These are phyloP conservation scores for Isurus oxyrinchus DNA, from an alignment of 2,113 vertebrate species.

Conservation along the genomic window DNA sequence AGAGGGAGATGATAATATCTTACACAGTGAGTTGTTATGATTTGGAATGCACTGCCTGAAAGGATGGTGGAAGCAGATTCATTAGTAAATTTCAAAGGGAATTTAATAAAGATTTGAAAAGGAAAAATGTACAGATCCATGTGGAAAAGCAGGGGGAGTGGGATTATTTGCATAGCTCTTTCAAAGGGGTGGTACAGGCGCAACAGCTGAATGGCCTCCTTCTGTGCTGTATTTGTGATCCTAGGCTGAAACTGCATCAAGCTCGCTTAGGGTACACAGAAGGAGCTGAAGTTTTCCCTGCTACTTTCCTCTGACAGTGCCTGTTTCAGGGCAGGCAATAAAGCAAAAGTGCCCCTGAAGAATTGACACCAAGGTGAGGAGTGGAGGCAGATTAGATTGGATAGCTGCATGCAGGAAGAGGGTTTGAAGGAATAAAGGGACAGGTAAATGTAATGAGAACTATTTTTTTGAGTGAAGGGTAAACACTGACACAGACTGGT, in stretches of 20 bases:
- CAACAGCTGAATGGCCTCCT: no score
- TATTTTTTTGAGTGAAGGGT: not conserved
- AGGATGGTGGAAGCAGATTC: no score
- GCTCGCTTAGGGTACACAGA: not conserved
- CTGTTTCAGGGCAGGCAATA: not conserved
- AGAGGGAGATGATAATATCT: no score
- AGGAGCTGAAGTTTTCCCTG: not conserved
- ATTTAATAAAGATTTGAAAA: no score
- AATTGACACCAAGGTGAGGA: not conserved
- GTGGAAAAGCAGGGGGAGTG: no score
- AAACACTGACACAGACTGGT: not conserved
- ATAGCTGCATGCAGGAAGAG: not conserved
- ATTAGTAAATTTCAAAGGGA: no score
- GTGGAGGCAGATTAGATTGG: not conserved
- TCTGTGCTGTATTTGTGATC: no score
- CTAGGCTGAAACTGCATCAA: not conserved
- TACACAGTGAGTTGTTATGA: no score
- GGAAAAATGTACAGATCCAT: no score
- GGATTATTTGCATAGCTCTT: no score
- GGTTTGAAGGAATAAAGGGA: not conserved
- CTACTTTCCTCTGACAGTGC: not conserved
- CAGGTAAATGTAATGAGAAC: not conserved
- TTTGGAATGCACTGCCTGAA: no score
- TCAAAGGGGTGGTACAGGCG: no score
- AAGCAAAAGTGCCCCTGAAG: not conserved